Evolutionary conservation across 1,140 invertebrate genomes (phyloP), one percentile per base, ranked within the genome.

Genomic region (Trypoxylus dichotomus): DNA sequence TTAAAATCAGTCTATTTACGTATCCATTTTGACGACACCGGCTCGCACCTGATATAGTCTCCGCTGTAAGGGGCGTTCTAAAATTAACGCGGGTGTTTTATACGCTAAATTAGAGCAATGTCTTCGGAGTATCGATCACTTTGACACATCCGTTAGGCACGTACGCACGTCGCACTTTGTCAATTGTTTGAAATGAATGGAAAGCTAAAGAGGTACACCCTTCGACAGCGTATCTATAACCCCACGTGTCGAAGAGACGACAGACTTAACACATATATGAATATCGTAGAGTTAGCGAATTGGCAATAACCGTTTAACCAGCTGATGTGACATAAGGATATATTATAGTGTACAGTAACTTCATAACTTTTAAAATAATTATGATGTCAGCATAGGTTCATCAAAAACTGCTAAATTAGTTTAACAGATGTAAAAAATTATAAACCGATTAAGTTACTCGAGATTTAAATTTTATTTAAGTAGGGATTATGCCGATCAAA

Each of bases 21-120:
- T 54, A 54, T 19, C 15, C 47, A 19, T 19, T 19, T 6, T 15
- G 47, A 19, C 47, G 15, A 6, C 47, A 2, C 15, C 1, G 15
- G n/a, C 19, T 54, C 47, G 47, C 19, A 19, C 47, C 19, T 6
- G 47, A 54, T 54, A 54, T 54, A 54, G 47, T 19, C 47, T 54
- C 47, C 15, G 47, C 15, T 54, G 13, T 54, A 6, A 54, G 47
- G 11, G 47, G n/a, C 15, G 19, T 54, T 54, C 47, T 54, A 54
- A 54, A 54, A 19, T 54, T 54, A 54, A 54, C 15, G 47, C 47
- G 47, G 7, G 19, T 19, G 6, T 54, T 15, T 54, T n/a, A 54
- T n/a, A 54, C 47, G 47, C 13, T 54, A 54, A 54, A 54, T 54
- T 54, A 54, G 47, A 54, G 47, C 47, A 54, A 54, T 54, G 47